Conservation (phyloP, 1,140 invertebrate species). For the Drosophila malerkotliana region DNA sequence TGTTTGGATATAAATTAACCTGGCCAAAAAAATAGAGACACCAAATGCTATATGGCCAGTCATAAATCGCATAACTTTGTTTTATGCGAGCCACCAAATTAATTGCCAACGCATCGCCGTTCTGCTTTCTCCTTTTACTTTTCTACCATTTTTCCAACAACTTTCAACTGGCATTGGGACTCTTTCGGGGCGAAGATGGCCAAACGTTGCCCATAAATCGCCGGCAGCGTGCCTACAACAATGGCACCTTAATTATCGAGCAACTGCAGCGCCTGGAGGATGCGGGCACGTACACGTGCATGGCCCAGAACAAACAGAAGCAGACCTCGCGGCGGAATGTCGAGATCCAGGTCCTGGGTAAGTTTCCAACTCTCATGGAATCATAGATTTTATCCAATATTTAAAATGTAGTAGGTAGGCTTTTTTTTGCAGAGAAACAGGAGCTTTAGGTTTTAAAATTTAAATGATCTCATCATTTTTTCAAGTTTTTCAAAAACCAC, state of each 20-base stretch:
- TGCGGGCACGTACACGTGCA: constrained; percentile 94
- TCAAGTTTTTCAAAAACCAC: no score
- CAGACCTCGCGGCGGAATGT: constrained; percentile 91
- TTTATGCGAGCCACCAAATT: constrained; percentile 64
- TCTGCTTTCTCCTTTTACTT: constrained; percentile 6
- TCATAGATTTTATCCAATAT: constrained; percentile 53
- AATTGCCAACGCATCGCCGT: constrained; percentile 58
- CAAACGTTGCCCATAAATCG: constrained; percentile 93
- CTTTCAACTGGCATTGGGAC: background rate
- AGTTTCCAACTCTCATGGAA: background rate
- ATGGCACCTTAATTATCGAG: constrained; percentile 94
- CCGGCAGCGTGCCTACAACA: constrained; percentile 93
- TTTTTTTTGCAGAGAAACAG: background rate
- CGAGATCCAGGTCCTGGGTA: constrained; percentile 93
- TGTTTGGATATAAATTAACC: constrained; percentile 43
- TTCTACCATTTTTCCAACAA: background rate
- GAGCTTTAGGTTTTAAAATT: background rate
- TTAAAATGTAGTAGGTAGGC: constrained; percentile 26
- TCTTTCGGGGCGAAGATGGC: constrained; percentile 86
- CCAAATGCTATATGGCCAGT: constrained; percentile 38
- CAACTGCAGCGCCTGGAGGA: constrained; percentile 91
- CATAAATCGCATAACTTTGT: constrained; percentile 71
- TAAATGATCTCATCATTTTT: background rate
- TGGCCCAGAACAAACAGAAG: constrained; percentile 92
- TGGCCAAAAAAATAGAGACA: constrained; percentile 15